phyloP scores from a whole-genome alignment of 2,888 invertebrate species.

The Chesias legatella region DNA sequence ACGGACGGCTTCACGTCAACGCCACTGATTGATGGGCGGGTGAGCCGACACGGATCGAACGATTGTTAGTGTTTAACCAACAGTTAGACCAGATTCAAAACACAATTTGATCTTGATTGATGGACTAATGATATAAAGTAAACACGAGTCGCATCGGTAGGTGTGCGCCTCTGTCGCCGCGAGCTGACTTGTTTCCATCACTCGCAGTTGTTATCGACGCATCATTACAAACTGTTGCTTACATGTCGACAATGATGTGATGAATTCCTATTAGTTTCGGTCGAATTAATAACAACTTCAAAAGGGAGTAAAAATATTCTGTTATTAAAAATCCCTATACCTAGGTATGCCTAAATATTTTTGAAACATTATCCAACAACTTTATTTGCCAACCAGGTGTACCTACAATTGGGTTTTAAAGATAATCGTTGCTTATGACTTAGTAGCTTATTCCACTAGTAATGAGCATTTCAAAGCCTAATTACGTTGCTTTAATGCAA shows the following conservation, averaged over 20 bases:
- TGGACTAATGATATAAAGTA: slow-evolving; percentile 78
- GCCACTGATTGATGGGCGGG: slow-evolving; percentile 67
- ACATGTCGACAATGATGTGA: slow-evolving; percentile 18
- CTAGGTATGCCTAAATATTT: no score
- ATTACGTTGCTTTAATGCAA: no score
- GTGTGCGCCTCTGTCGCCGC: slow-evolving; percentile 51
- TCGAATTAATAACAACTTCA: no score
- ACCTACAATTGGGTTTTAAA: no score
- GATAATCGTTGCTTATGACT: no score
- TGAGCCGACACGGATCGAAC: slow-evolving; percentile 51
- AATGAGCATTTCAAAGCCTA: no score
- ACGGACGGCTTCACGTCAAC: slow-evolving; percentile 53
- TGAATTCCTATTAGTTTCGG: slow-evolving; percentile 13
- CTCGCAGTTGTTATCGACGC: slow-evolving; percentile 40
- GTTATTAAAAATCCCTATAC: no score
- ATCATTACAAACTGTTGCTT: slow-evolving; percentile 35
- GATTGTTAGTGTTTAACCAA: slow-evolving; percentile 76
- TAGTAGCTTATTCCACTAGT: no score
- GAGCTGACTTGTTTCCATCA: slow-evolving; percentile 50
- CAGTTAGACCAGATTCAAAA: slow-evolving; percentile 74
- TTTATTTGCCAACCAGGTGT: no score
- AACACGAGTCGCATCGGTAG: slow-evolving; percentile 61
- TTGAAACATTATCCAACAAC: no score
- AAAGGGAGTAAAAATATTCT: no score
- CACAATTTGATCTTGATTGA: slow-evolving; percentile 75